Evolutionary conservation across 2,113 vertebrate genomes (phyloP), one percentile per base, ranked within the genome.

Genomic region (Lethenteron reissneri): DNA sequence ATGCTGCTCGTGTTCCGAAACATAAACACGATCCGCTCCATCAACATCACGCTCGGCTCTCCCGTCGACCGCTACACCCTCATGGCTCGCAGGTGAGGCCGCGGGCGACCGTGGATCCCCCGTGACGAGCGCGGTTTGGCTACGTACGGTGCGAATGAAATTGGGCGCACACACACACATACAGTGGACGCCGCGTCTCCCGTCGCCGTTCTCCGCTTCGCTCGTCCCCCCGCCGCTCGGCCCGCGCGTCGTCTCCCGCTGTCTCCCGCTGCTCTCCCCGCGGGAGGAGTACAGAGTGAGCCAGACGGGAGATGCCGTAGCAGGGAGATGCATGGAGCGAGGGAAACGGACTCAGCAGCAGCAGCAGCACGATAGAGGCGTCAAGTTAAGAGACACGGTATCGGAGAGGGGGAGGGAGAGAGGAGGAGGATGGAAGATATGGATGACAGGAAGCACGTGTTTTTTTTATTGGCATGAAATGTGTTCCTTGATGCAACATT

Each of bases 1-100:
- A 89, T 92, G 88, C 82, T 92, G 77, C 86, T 92, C 0, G 87
- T 92, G 58, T 85, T 92, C 75, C 78, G 89, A 2, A 92, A 91
- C 80, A 80, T 92, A 78, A 91, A 91, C 81, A 92, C 88, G 0
- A 86, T 92, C 56, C 84, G 88, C 0, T 80, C 84, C 75, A 83
- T 90, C 78, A 85, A 88, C 74, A 76, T 82, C 4, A 56, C 75
- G 0, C 79, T 92, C 9, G 88, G 87, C 1, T 78, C 82, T 0
- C 88, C 88, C 0, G 86, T 87, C 0, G 86, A 92, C 77, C 84
- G 89, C 60, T 88, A 92, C 80, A 83, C 81, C 41, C 73, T 87
- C 75, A 92, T 92, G 89, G 89, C 88, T 75, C 87, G 83, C 76
- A 86, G 88, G 88, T 87, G 56, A 59, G 77, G n/a, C 58, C 9